Evolutionary conservation across 2,888 invertebrate genomes (phyloP).

Genomic region (Drosophila koepferae): DNA sequence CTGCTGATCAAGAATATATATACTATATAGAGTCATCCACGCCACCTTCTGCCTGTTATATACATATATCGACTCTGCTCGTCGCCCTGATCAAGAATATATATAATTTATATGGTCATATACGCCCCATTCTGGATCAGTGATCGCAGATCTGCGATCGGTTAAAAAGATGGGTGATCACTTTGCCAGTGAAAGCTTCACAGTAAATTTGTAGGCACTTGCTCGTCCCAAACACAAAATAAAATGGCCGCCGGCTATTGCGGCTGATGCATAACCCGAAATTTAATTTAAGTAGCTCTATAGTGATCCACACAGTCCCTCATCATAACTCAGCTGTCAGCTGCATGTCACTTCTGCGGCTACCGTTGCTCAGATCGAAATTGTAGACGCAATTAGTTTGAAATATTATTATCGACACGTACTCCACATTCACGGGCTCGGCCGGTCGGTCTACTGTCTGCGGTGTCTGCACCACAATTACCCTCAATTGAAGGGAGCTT

Average conservation of each 20-base stretch:
- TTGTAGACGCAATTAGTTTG: constrained; percentile 76
- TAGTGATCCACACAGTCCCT: constrained; percentile 40
- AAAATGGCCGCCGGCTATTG: constrained; percentile 66
- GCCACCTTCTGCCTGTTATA: too few species aligned
- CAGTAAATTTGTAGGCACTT: constrained; percentile 76
- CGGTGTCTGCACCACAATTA: constrained; percentile 69
- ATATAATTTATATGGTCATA: too few species aligned
- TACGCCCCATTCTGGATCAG: too few species aligned
- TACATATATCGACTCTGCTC: too few species aligned
- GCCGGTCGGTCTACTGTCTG: constrained; percentile 23
- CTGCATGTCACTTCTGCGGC: constrained; percentile 82
- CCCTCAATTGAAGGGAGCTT: constrained; percentile 76
- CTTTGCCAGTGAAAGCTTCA: constrained; percentile 67
- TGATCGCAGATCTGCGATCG: neutral
- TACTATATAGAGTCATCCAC: too few species aligned
- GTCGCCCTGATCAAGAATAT: too few species aligned
- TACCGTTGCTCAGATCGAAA: constrained; percentile 75
- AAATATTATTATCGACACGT: constrained; percentile 81
- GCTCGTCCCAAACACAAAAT: constrained; percentile 33
- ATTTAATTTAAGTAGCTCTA: constrained; percentile 56
- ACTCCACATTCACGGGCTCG: constrained; percentile 44
- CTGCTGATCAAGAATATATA: too few species aligned
- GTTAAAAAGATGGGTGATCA: constrained; percentile 14
- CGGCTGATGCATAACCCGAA: constrained; percentile 46
- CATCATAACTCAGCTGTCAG: constrained; percentile 81